A percentile compares a stretch with the other conserved stretches of the same genome.
These are phyloP conservation scores for Brachionus rotundiformis DNA, from an alignment of 1,140 invertebrate species.

Conservation along the genomic window DNA sequence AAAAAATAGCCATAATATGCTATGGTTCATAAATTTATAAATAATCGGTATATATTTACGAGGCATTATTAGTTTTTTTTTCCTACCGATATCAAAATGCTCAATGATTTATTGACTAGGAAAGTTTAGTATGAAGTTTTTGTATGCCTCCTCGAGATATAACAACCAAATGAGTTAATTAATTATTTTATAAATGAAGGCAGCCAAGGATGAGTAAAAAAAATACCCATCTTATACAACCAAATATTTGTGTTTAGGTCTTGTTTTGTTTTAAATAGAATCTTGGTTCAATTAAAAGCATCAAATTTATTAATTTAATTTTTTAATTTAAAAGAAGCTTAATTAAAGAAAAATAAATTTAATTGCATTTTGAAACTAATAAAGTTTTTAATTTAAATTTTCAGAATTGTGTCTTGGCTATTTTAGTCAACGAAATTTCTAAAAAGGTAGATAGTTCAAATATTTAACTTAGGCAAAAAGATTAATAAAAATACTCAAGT, in stretches of 20 bases:
- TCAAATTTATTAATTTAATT: conserved; percentile 16
- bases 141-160: neutral
- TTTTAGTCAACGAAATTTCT: neutral
- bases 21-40: conserved; percentile 19
- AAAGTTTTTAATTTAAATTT: neutral
- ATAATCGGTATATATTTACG: conserved; percentile 13
- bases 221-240: neutral
- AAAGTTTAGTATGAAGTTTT: neutral
- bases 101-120: conserved; percentile 24
- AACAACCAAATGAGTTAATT: conserved; percentile 9
- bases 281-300: neutral
- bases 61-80: conserved; percentile 10
- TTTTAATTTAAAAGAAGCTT: conserved; percentile 22
- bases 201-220: conserved; percentile 16
- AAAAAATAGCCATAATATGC: neutral
- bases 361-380: neutral
- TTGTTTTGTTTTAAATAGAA: conserved; percentile 10
- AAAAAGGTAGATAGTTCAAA: neutral
- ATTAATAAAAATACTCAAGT: neutral
- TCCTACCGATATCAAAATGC: neutral
- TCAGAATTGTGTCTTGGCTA: neutral
- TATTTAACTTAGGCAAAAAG: neutral
- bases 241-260: neutral
- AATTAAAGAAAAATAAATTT: conserved; percentile 7
- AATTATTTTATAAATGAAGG: conserved; percentile 5